phyloP scores from a whole-genome alignment of 2,797 vertebrate species.

The Selene dorsalis region DNA sequence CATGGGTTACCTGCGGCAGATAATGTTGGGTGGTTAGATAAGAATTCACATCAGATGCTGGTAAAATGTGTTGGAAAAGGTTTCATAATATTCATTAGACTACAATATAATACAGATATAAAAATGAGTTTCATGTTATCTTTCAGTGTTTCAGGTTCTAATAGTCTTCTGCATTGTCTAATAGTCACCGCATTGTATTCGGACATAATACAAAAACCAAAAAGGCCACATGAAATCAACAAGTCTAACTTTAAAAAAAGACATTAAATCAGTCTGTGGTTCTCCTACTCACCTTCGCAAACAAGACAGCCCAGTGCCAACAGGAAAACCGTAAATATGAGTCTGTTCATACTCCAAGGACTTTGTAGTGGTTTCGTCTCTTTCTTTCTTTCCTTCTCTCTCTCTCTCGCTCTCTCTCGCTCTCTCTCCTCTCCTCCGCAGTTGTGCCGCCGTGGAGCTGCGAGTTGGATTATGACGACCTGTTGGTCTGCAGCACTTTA shows the following conservation, averaged over 20 bases:
- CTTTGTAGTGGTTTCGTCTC: conserved; percentile 7
- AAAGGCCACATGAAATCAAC: background rate
- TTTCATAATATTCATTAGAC: background rate
- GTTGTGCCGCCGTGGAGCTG: conserved; percentile 1
- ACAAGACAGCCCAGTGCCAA: conserved; percentile 70
- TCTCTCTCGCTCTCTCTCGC: too few relatives aligned
- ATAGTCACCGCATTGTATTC: background rate
- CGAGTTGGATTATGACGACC: background rate
- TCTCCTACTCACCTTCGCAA: conserved; percentile 73
- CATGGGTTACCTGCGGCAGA: conserved; percentile 88
- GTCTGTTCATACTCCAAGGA: conserved; percentile 76
- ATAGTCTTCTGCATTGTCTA: too few relatives aligned
- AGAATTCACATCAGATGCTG: background rate
- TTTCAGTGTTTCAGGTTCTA: background rate
- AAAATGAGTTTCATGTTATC: background rate
- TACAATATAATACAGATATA: background rate
- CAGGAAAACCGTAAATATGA: conserved; percentile 62
- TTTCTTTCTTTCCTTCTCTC: background rate
- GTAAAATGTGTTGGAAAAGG: background rate
- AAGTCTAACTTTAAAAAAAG: background rate
- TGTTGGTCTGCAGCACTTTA: background rate
- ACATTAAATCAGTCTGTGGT: background rate
- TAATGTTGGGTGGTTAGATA: background rate
- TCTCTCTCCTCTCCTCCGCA: background rate
- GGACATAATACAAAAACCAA: background rate